Percentiles rank a stretch among this genome's conserved stretches.
Conservation (phyloP, 1,140 invertebrate genomes). For the Drosophila mauritiana region DNA sequence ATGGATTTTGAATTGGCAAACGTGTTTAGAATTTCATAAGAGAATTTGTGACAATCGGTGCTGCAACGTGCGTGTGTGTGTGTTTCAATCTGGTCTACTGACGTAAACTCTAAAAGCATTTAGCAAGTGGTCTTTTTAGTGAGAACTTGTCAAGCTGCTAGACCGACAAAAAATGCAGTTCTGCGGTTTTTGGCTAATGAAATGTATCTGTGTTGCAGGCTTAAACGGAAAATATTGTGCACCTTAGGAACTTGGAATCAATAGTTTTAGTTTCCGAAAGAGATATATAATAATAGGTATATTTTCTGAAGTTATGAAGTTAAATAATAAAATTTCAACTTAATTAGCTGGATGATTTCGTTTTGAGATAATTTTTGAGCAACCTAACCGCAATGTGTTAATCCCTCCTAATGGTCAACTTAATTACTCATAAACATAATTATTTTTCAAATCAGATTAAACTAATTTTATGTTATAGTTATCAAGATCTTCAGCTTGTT, state of each 20-base stretch:
- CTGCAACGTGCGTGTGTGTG: slow-evolving; percentile 15
- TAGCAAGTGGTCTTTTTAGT: neutral
- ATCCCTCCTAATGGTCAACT: slow-evolving; percentile 52
- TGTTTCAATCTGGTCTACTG: slow-evolving; percentile 25
- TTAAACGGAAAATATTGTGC: neutral
- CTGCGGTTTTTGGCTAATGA: neutral
- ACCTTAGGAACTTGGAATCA: neutral
- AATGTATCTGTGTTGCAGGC: slow-evolving; percentile 16
- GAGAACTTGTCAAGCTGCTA: slow-evolving; percentile 18
- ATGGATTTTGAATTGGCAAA: slow-evolving; percentile 32
- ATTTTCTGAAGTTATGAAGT: neutral
- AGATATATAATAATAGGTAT: too few relatives aligned
- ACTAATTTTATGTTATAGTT: slow-evolving; percentile 43
- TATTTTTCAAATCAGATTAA: slow-evolving; percentile 36
- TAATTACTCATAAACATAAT: slow-evolving; percentile 20
- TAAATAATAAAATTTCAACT: neutral
- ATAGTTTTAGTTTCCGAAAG: neutral
- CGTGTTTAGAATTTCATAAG: slow-evolving; percentile 75
- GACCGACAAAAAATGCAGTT: slow-evolving; percentile 6
- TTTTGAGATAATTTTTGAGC: slow-evolving; percentile 12
- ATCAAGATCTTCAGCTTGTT: slow-evolving; percentile 29
- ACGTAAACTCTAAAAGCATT: slow-evolving; percentile 9
- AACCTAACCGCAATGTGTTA: slow-evolving; percentile 10
- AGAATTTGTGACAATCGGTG: slow-evolving; percentile 5
- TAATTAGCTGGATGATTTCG: slow-evolving; percentile 15